Base-by-base conservation (phyloP, 2,888 invertebrate genomes). In the Lacanobia oleracea region DNA sequence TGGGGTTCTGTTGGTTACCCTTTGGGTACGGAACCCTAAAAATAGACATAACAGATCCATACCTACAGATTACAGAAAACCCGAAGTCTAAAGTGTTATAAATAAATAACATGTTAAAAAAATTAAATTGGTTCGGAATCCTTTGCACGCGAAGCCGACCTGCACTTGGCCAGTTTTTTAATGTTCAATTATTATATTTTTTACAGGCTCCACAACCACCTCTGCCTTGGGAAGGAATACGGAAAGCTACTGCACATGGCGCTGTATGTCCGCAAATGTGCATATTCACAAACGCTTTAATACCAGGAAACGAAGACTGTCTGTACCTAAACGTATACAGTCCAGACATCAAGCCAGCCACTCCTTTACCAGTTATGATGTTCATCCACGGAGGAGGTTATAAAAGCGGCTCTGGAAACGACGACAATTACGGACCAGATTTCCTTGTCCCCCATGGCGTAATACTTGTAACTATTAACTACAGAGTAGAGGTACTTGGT, bases 371-470 rank as follows among this genome's bases (percentile, higher is more conserved):
- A 27, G 92, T 93, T 10, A 92, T 93, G 91, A 84, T 92, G 0
- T 92, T 87, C 71, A 89, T 93, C 27, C 91, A 92, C 56, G 92
- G 92, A 14, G 92, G 92, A 0, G 91, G 84, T 0, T 93, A 86
- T 62, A 83, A 86, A 63, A 84, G 87, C 16, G 92, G 92, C 6
- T 90, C 90, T 0, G 92, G 92, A 45, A 77, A 91, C 75, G 83
- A 81, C 5, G 79, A 81, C 1, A 12, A 77, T n/a, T 91, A 89
- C 33, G 92, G 91, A 12, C 92, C 92, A 33, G 91, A 93, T 50
- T 92, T 90, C 62, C 80, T 93, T 2, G 82, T 93, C 1, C 82
- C 81, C 14, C 88, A 91, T 43, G 87, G 82, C 14, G 91, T 93
- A 1, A 56, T 93, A 3, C 72, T 92, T 7, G 90, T 93, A 0